phyloP scores from a whole-genome alignment of 2,797 vertebrate species.

The Myotis pilosus region DNA sequence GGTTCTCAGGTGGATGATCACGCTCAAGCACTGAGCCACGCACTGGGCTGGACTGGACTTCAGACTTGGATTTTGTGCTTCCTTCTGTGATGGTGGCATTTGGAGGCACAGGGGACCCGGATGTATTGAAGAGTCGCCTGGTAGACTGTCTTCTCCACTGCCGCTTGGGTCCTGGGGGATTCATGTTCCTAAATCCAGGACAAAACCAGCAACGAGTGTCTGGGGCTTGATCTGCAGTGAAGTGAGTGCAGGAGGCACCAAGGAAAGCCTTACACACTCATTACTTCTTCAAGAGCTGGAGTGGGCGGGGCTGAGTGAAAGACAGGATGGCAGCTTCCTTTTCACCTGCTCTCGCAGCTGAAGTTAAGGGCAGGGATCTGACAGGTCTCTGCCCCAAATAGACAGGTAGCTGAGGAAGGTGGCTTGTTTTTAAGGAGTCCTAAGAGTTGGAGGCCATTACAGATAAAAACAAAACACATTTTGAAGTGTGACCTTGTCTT shows the following conservation, averaged over 20 bases:
- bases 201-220: not conserved
- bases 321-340: fast-evolving
- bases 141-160: too few relatives aligned
- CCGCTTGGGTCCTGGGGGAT: too few relatives aligned
- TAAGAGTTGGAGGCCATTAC: too few relatives aligned
- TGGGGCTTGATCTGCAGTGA: not conserved
- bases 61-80: not conserved
- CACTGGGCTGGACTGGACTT: not conserved
- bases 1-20: too few relatives aligned
- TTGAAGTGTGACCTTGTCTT: not conserved
- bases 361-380: not conserved
- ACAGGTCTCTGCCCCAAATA: fast-evolving
- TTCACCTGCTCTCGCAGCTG: not conserved
- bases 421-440: not conserved
- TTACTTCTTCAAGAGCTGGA: not conserved
- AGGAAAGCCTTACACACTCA: not conserved
- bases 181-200: too few relatives aligned
- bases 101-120: not conserved
- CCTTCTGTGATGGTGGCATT: too few relatives aligned
- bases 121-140: too few relatives aligned
- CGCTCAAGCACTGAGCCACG: too few relatives aligned
- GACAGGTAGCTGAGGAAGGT: not conserved
- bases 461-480: not conserved
- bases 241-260: too few relatives aligned
- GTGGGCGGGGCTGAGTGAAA: not conserved